Conservation (phyloP, 2,113 vertebrate genomes). For the Phycodurus eques region DNA sequence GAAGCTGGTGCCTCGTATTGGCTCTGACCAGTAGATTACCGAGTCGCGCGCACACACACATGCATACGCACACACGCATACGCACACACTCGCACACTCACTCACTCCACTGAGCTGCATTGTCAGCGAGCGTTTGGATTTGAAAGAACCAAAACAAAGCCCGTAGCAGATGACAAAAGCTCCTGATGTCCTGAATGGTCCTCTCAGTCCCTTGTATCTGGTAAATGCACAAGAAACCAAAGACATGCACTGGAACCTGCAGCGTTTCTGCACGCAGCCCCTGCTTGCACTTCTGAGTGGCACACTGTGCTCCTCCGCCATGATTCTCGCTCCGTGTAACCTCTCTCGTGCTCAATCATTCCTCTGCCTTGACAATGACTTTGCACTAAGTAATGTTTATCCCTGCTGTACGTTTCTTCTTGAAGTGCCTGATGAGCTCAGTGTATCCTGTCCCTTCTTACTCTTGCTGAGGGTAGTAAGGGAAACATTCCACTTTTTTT, state of each 20-base stretch:
- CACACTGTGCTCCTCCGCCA: constrained; percentile 44
- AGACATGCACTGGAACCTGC: constrained; percentile 72
- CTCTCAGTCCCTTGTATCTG: constrained; percentile 11
- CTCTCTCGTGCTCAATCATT: constrained; percentile 31
- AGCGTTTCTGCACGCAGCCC: constrained; percentile 48
- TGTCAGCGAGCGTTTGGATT: constrained; percentile 2
- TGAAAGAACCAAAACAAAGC: neutral
- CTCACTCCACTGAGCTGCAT: neutral
- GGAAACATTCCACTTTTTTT: constrained; percentile 67
- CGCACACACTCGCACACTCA: neutral
- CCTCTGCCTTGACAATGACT: constrained; percentile 50
- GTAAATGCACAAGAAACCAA: constrained; percentile 50
- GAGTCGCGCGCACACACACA: neutral
- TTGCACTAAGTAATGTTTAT: constrained; percentile 56
- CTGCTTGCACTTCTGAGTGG: constrained; percentile 55
- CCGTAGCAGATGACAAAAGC: neutral
- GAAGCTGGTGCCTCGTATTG: constrained; percentile 82
- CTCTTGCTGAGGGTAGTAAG: constrained; percentile 33
- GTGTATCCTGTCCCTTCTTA: constrained; percentile 20
- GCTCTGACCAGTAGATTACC: constrained; percentile 58
- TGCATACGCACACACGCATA: neutral
- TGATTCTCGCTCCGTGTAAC: constrained; percentile 9
- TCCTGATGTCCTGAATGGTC: neutral
- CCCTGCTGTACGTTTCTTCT: constrained; percentile 53
- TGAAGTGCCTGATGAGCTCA: constrained; percentile 59